A percentile compares a stretch with the other conserved stretches of the same genome.
Evolutionary conservation across 2,888 invertebrate species (phyloP).

Genomic region (Mystacides longicornis): DNA sequence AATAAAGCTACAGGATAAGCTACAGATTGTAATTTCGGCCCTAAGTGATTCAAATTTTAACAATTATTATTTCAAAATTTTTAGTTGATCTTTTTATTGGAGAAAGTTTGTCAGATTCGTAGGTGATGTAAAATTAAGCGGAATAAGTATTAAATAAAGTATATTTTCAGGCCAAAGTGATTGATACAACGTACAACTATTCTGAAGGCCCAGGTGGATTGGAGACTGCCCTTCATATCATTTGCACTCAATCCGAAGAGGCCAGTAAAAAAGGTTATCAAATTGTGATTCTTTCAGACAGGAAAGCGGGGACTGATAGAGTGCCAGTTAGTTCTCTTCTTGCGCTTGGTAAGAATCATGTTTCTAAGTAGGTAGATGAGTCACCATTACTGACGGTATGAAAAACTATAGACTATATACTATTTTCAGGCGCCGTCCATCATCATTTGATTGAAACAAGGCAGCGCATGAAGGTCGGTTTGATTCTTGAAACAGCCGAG

Average conservation of each 20-base stretch:
- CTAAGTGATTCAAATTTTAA: too few species aligned
- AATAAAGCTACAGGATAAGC: too few species aligned
- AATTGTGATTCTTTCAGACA: conserved; percentile 81
- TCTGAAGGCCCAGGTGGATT: conserved; percentile 69
- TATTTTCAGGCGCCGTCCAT: conserved; percentile 71
- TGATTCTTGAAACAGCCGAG: conserved; percentile 94
- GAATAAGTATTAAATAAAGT: not conserved
- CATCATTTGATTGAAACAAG: conserved; percentile 92
- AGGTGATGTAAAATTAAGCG: too few species aligned
- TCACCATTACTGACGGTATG: not conserved
- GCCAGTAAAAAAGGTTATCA: conserved; percentile 76
- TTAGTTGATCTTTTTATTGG: too few species aligned
- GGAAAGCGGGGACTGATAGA: conserved; percentile 53
- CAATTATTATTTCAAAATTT: too few species aligned
- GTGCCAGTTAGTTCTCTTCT: conserved; percentile 76
- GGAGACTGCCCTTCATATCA: conserved; percentile 66
- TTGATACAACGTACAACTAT: conserved; percentile 84
- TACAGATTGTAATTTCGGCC: too few species aligned
- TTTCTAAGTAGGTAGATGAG: not conserved
- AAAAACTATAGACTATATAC: not conserved
- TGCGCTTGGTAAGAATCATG: conserved; percentile 52
- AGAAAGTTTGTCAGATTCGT: too few species aligned
- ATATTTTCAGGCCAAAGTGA: conserved; percentile 54
- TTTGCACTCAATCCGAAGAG: conserved; percentile 72
- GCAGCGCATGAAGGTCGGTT: conserved; percentile 91